A percentile compares a stretch with the other conserved stretches of the same genome.
These are phyloP conservation scores for Osmerus mordax DNA, from an alignment of 2,113 vertebrate genomes.

Conservation along the genomic window DNA sequence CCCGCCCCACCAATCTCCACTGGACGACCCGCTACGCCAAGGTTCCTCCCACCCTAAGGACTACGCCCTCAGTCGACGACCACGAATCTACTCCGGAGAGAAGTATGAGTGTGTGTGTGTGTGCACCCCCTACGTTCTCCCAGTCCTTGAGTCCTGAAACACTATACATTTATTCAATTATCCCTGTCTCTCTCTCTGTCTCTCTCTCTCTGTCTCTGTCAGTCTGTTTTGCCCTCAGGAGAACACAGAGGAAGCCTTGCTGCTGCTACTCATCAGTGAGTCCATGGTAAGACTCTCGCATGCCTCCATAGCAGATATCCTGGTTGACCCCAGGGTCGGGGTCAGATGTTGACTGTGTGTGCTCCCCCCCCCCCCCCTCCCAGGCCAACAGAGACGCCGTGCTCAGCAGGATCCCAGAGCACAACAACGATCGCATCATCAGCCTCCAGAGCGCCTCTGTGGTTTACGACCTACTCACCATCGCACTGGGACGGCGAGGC, in stretches of 20 bases:
- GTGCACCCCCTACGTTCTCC: constrained; percentile 2
- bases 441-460: constrained; percentile 96
- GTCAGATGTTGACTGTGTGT: not conserved
- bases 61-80: constrained; percentile 82
- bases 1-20: constrained; percentile 87
- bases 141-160: too few species aligned
- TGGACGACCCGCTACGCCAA: constrained; percentile 87
- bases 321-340: constrained; percentile 15
- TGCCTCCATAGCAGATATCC: not conserved
- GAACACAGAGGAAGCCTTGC: constrained; percentile 96
- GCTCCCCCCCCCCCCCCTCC: not conserved
- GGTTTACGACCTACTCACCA: constrained; percentile 94
- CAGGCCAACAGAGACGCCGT: constrained; percentile 97
- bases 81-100: constrained; percentile 92
- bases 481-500: constrained; percentile 92
- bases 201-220: constrained; percentile 10
- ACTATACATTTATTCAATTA: not conserved
- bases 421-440: constrained; percentile 94
- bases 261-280: constrained; percentile 95
- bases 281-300: constrained; percentile 88
- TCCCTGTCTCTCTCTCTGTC: not conserved
- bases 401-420: constrained; percentile 94
- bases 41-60: constrained; percentile 79
- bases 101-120: constrained; percentile 74
- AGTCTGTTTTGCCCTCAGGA: constrained; percentile 99